Evolutionary conservation across 2,888 invertebrate species (phyloP), one percentile per base, ranked within the genome.

Genomic region (Habroteleia sp.): DNA sequence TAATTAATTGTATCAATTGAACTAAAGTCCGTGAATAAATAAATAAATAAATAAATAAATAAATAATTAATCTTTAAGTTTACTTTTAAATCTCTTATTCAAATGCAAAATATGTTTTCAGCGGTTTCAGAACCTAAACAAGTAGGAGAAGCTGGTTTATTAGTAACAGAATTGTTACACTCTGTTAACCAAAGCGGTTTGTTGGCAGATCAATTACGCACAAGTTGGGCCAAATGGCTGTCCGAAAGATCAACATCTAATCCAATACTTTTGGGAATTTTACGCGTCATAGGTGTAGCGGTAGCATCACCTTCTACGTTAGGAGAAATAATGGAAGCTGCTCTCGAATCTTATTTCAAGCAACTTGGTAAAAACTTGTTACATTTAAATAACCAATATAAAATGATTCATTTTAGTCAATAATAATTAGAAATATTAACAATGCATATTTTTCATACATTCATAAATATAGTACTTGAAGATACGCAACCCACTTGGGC

Each of bases 301-400:
- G 88, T 91, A 14, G 87, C 85, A 29, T 89, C 91, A 52, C 86
- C 89, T 11, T 89, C 90, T 13, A 85, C 89, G 27, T 85, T 91
- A 4, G 91, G 91, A 8, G 88, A 89, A 48, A 81, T 92, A 3
- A 88, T 91, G 78, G 92, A 92, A 83, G 87, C 89, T 20, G 89
- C 90, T 0, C 86, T 92, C 10, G 88, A 89, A 23, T 89, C 90
- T 65, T 91, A 91, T 82, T 92, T 92, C 80, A 88, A 89, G 48
- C 90, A 90, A 76, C 89, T 88, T 79, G 89, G 91, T 91, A 83
- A 80, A 74, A 46, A n/a, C n/a, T n/a, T n/a, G n/a, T n/a, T n/a
- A n/a, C n/a, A 6, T 33, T 33, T 33, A 8, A 33, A 6, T 33
- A n/a, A n/a, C n/a, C n/a, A n/a, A n/a, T n/a, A n/a, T n/a, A n/a